A percentile compares a stretch with the other conserved stretches of the same genome.
These are phyloP conservation scores for Drosophila punjabiensis DNA, from an alignment of 1,140 invertebrate genomes.

Conservation along the genomic window DNA sequence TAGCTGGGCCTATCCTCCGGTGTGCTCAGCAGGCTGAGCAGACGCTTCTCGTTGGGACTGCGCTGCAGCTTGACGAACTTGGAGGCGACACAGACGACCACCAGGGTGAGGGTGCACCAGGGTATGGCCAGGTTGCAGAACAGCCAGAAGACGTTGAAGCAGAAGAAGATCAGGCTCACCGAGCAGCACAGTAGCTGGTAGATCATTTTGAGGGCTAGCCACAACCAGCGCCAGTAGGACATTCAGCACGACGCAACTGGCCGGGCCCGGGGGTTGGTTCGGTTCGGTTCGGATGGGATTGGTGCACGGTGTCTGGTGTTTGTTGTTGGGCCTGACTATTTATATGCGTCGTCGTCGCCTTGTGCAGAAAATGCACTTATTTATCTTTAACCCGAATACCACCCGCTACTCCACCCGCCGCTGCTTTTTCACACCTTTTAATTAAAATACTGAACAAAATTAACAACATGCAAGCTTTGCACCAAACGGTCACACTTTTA, in stretches of 20 bases:
- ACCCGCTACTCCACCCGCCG: slow-evolving; percentile 38
- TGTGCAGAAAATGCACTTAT: slow-evolving; percentile 53
- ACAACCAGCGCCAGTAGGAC: slow-evolving; percentile 72
- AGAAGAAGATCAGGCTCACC: slow-evolving; percentile 72
- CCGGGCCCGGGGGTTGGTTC: neutral
- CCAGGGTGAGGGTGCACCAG: slow-evolving; percentile 75
- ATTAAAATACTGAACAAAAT: neutral
- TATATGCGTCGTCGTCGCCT: slow-evolving; percentile 34
- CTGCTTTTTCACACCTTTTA: neutral
- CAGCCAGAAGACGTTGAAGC: slow-evolving; percentile 83
- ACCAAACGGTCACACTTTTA: neutral
- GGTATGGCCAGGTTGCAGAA: slow-evolving; percentile 82
- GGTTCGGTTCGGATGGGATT: slow-evolving; percentile 1
- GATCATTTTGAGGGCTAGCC: slow-evolving; percentile 80
- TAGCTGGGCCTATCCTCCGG: slow-evolving; percentile 73
- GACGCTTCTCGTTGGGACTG: slow-evolving; percentile 75
- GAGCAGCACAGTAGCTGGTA: slow-evolving; percentile 79
- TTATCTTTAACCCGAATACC: slow-evolving; percentile 71
- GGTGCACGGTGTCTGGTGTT: slow-evolving; percentile 18
- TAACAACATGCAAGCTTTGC: neutral
- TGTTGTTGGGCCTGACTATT: slow-evolving; percentile 33
- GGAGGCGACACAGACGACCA: slow-evolving; percentile 77
- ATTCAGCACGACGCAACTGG: slow-evolving; percentile 67
- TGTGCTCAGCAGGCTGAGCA: slow-evolving; percentile 64
- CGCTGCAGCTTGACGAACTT: slow-evolving; percentile 82